Base-by-base conservation (phyloP, 2,888 invertebrate species). In the Cerceris rybyensis region DNA sequence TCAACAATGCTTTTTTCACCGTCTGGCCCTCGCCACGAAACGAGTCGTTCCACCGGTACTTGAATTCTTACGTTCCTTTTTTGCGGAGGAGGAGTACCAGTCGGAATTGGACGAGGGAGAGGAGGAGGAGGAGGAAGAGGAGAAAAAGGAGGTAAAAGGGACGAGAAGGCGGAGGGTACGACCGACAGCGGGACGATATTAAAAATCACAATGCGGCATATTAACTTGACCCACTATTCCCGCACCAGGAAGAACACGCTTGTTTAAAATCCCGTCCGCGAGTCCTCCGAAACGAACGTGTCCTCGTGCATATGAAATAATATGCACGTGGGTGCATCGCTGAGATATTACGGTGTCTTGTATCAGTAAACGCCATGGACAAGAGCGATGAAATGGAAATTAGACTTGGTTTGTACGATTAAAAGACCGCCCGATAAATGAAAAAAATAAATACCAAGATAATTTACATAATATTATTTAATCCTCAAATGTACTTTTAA, bases 201-300 rank as follows among this genome's bases (percentile, higher is more conserved):
- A 88, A 89, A 89, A 89, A 89, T 89, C 88, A 89, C 89, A 89
- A 89, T 88, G 83, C 83, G 81, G 88, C 89, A 88, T 89, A 89
- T 89, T 89, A 89, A 89, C 88, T 89, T 89, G 89, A 89, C 89
- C 89, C 80, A 89, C 86, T 87, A 89, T 89, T 79, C 80, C 67
- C 72, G 75, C 80, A 87, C 84, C 86, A 87, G 87, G 87, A 87
- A 87, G 87, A 82, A 72, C 68, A 63, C 61, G 74, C 67, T 82
- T 82, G 76, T 83, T 87, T 86, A 80, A 84, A 81, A 74, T 74
- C 76, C 83, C 84, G 77, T 78, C 81, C 78, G 75, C 75, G 67
- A 64, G 61, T 77, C 81, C 72, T 74, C 71, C 60, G 61, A 54
- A 76, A 72, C 72, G 55, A 71, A 70, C 78, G 75, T 63, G 71